Conservation (phyloP, 2,113 vertebrate species). For the Spilogale gracilis region DNA sequence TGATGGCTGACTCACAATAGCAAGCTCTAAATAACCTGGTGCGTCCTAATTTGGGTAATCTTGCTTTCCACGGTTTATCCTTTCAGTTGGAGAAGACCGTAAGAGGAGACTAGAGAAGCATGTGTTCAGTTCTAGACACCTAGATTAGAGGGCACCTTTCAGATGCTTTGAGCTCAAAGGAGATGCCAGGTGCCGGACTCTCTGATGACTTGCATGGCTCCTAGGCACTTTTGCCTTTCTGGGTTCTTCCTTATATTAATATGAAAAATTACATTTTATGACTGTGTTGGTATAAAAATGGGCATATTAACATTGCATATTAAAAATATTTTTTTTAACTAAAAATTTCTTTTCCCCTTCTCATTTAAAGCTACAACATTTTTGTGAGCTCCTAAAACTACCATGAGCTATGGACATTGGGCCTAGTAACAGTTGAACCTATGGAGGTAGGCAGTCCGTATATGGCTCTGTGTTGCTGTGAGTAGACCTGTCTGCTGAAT, state of each 20-base stretch:
- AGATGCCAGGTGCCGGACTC: not conserved
- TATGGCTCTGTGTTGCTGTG: fast-evolving
- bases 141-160: not conserved
- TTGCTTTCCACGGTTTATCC: not conserved
- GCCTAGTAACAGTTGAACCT: not conserved
- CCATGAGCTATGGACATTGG: not conserved
- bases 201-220: not conserved
- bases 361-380: not conserved
- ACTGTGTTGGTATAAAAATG: not conserved
- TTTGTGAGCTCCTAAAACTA: not conserved
- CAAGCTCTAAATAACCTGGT: not conserved
- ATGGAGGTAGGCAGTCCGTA: not conserved
- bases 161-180: not conserved
- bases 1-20: not conserved
- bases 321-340: not conserved
- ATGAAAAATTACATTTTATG: conserved; percentile 35
- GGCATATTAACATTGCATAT: not conserved
- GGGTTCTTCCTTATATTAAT: not conserved
- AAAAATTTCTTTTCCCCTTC: not conserved
- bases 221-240: not conserved
- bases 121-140: not conserved
- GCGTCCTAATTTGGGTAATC: not conserved
- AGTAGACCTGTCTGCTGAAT: not conserved
- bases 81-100: not conserved
- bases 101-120: not conserved